A percentile compares a stretch with the other conserved stretches of the same genome.
These are phyloP conservation scores for Acrobasis repandana DNA, from an alignment of 2,888 invertebrate genomes.

Conservation along the genomic window DNA sequence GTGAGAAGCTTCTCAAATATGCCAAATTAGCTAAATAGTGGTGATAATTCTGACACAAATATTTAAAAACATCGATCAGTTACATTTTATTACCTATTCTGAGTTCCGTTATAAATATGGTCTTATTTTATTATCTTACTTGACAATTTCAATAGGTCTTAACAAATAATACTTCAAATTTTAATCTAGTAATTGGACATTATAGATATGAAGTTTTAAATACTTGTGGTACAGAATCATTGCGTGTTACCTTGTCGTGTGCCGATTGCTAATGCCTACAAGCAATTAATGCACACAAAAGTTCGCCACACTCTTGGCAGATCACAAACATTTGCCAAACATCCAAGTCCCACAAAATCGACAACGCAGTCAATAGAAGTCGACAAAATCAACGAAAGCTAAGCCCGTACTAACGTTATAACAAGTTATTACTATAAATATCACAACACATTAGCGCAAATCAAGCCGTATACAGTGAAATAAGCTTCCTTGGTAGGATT, in stretches of 20 bases:
- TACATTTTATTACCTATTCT: not conserved
- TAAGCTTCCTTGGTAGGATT: constrained; percentile 32
- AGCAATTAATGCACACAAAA: constrained; percentile 14
- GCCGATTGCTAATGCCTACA: not conserved
- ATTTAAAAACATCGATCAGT: not conserved
- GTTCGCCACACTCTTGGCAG: constrained; percentile 38
- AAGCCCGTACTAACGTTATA: constrained; percentile 50
- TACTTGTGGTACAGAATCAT: not conserved
- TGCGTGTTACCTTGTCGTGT: not conserved
- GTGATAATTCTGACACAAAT: not conserved
- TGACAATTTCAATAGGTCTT: too few relatives aligned
- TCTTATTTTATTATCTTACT: too few relatives aligned
- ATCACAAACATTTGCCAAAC: constrained; percentile 37
- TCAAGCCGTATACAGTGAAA: constrained; percentile 62
- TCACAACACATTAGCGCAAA: constrained; percentile 73
- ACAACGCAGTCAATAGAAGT: constrained; percentile 42
- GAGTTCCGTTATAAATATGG: too few relatives aligned
- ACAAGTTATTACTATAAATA: constrained; percentile 54
- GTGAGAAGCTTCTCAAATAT: constrained; percentile 27
- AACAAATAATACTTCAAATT: too few relatives aligned
- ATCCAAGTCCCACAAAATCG: not conserved
- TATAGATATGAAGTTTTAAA: not conserved
- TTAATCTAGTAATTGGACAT: too few relatives aligned
- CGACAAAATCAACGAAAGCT: constrained; percentile 66
- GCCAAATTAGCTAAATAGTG: constrained; percentile 12